Conservation (phyloP, 2,888 invertebrate genomes). For the Agrochola circellaris region DNA sequence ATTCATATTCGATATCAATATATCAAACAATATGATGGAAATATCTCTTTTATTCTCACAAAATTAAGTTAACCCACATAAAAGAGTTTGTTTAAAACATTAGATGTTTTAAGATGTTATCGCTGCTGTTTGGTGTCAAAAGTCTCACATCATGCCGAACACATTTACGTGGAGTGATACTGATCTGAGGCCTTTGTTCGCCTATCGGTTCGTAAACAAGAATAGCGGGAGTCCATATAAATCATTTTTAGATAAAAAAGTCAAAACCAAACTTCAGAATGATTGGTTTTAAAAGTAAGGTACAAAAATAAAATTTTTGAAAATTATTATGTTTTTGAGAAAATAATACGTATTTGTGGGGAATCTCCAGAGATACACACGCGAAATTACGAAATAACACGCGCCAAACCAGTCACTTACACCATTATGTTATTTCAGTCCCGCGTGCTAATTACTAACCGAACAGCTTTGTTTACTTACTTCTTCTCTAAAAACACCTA, state of each 20-base stretch:
- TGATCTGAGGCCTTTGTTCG: constrained; percentile 85
- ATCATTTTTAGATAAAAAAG: constrained; percentile 76
- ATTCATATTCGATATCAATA: constrained; percentile 77
- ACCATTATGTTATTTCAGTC: constrained; percentile 73
- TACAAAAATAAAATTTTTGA: background rate
- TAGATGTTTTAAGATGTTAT: constrained; percentile 90
- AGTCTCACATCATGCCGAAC: constrained; percentile 90
- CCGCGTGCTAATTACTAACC: constrained; percentile 71
- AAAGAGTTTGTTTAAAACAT: constrained; percentile 91
- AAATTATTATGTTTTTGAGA: constrained; percentile 53
- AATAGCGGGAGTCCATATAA: constrained; percentile 89
- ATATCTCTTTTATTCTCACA: constrained; percentile 86
- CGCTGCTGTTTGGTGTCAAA: constrained; percentile 89
- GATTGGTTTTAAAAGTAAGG: constrained; percentile 27
- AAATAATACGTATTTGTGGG: constrained; percentile 65
- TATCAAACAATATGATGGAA: constrained; percentile 80
- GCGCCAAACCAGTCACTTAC: constrained; percentile 75
- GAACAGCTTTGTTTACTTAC: constrained; percentile 76
- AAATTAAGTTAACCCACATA: constrained; percentile 90
- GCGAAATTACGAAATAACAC: constrained; percentile 73
- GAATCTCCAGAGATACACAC: constrained; percentile 59
- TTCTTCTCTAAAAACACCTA: constrained; percentile 67
- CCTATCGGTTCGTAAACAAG: constrained; percentile 87
- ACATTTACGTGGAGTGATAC: constrained; percentile 85
- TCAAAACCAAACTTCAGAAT: constrained; percentile 27